Evolutionary conservation across 2,113 vertebrate species (phyloP), one percentile per base, ranked within the genome.

Genomic region (Excalfactoria chinensis): DNA sequence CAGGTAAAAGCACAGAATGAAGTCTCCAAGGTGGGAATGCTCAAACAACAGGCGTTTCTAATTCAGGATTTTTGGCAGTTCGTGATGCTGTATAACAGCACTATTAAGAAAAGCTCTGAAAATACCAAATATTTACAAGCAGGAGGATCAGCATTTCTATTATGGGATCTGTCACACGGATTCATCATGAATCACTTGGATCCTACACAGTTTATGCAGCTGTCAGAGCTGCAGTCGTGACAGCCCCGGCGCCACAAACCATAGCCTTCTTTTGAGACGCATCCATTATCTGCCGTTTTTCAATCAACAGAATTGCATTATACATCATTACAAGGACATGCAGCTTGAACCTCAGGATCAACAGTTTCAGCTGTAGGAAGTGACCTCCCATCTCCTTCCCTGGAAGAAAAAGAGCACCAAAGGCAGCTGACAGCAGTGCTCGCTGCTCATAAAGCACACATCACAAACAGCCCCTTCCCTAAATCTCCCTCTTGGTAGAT

Each of bases 41-140:
- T 35, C 48, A 49, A 19, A 70, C 56, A 44, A 40, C 1, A 40
- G 1, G 34, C 34, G 8, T 1, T 3, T 14, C 8, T 14, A 11
- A 9, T 13, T n/a, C 4, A 7, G 11, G 35, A 11, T 58, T 73
- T 64, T 32, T 75, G 67, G 32, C 44, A 91, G 40, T 51, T 6
- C 12, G 13, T 18, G 44, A 20, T 2, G 7, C 20, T 20, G 70
- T 84, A 78, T 40, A n/a, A 51, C 74, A 35, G 9, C 2, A 6
- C 32, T 34, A 53, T 34, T 53, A 43, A 62, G 34, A 53, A 81
- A 62, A 91, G 44, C 62, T 79, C 70, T 85, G 51, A n/a, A 87
- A 95, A 91, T 5, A 62, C 5, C 71, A 72, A 86, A 41, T 64
- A 84, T 86, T 90, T 34, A 37, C 70, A 28, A 63, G 67, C 73